Evolutionary conservation across 2,113 vertebrate genomes (phyloP), one percentile per base, ranked within the genome.

Genomic region (Pseudorasbora parva): DNA sequence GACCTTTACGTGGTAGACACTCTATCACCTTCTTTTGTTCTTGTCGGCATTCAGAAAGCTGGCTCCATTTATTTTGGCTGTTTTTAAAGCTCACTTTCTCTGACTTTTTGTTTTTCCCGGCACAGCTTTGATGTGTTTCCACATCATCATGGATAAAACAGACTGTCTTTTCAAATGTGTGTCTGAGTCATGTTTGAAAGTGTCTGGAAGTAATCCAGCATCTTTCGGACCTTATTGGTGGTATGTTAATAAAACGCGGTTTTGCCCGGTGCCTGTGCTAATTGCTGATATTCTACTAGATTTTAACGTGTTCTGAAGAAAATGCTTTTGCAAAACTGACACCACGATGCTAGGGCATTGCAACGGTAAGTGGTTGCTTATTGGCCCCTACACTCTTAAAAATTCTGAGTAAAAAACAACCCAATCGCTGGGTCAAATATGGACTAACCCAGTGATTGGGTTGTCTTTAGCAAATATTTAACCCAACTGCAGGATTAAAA

Each of bases 1-100:
- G 84, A 87, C 87, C 84, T 92, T 91, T 90, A 78, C 78, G 66
- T 56, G 45, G 83, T 72, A 80, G 69, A 54, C 78, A 45, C 68
- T 84, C 47, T 78, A 85, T 87, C 84, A 66, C 45, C 66, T 17
- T 74, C 49, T 77, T 33, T 76, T 43, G 77, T 88, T 82, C 88
- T 87, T 64, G 12, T 27, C 60, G 83, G 68, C 47, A 30, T 85
- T 85, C 85, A 73, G 82, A 81, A 68, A 82, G 59, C 69, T 1
- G 5, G 10, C 51, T 74, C 77, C 25, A 27, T 75, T 64, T 71
- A 72, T 64, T 83, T 82, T 79, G n/a, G 59, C 47, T 79, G 27
- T 51, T 56, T 62, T 57, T 66, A 73, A 54, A 37, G 62, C 33
- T 82, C 27, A n/a, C 14, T 84, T 82, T 84, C 19, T 49, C 78